Percentiles rank a stretch among this genome's conserved stretches.
phyloP scores from a whole-genome alignment of 2,888 invertebrate species.

The Conomelus anceps region DNA sequence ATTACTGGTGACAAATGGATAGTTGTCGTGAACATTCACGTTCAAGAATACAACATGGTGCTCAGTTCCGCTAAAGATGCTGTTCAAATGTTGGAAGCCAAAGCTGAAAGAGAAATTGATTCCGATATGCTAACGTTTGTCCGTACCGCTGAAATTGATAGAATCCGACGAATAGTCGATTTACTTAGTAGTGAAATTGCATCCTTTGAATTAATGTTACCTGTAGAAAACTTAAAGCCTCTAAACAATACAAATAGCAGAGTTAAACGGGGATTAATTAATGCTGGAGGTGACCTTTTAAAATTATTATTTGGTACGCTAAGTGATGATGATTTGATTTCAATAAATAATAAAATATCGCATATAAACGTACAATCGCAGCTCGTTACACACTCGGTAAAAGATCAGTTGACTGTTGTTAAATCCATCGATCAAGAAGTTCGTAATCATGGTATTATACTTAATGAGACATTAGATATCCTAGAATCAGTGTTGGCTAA shows the following conservation, averaged over 20 bases:
- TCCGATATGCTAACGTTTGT: too few relatives aligned
- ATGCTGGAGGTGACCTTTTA: background rate
- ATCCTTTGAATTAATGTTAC: background rate
- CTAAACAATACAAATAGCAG: too few relatives aligned
- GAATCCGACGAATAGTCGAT: too few relatives aligned
- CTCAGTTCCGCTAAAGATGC: background rate
- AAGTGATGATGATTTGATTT: background rate
- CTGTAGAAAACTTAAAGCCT: background rate
- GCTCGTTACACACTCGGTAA: too few relatives aligned
- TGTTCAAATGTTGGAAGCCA: background rate
- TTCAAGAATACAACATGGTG: background rate
- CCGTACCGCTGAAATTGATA: too few relatives aligned
- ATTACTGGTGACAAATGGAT: background rate
- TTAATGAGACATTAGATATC: background rate
- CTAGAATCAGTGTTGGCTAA: background rate
- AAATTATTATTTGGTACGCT: background rate
- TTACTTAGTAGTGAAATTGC: background rate
- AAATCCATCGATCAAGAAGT: too few relatives aligned
- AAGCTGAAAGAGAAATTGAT: background rate
- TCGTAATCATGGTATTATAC: too few relatives aligned
- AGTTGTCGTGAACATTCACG: background rate
- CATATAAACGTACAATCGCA: too few relatives aligned
- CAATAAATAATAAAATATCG: background rate
- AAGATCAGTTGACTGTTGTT: too few relatives aligned
- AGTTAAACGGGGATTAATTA: background rate